Base-by-base conservation (phyloP, 1,140 invertebrate genomes). In the Euschistus heros region DNA sequence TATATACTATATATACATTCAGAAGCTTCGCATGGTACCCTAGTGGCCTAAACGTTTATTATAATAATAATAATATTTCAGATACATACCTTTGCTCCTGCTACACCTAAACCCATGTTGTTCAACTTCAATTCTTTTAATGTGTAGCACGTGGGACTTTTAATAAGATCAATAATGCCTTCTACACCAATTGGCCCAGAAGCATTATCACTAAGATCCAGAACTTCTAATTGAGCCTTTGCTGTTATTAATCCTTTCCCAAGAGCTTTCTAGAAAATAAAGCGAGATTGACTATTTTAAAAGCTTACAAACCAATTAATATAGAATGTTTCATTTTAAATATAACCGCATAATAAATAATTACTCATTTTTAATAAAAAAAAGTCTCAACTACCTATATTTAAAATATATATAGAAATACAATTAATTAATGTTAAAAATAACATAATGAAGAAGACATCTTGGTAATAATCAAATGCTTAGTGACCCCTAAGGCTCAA, bases 191-290 rank as follows among this genome's bases (percentile, higher is more conserved):
- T 92, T 0, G 96, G 95, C 6, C 97, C 97, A 74, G 99, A 90
- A 0, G 97, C 97, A 82, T 99, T 99, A 74, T 99, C 96, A 78
- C 94, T 97, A 0, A 99, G 80, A 74, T 99, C 94, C 13, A 99
- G 76, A 69, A 93, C 88, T 0, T 86, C 82, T 0, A 99, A 79
- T 4, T 84, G 78, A 2, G 91, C 90, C 2, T 83, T 82, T 0
- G 93, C 88, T 13, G 73, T 71, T 62, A 92, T 91, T 57, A 99
- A 81, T 6, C 91, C 94, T 66, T 80, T 80, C 6, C 92, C 88
- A 2, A 98, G 76, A 69, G 82, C 82, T 76, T 84, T 81, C 86
- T 89, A 74, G 6, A 76, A 76, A 67, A 70, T 42, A 47, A 37
- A 61, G 63, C 59, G 47, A 24, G 47, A 20, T 50, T 52, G 33